Evolutionary conservation across 2,797 vertebrate species (phyloP), one percentile per base, ranked within the genome.

Genomic region (Acanthurus leucopareius): DNA sequence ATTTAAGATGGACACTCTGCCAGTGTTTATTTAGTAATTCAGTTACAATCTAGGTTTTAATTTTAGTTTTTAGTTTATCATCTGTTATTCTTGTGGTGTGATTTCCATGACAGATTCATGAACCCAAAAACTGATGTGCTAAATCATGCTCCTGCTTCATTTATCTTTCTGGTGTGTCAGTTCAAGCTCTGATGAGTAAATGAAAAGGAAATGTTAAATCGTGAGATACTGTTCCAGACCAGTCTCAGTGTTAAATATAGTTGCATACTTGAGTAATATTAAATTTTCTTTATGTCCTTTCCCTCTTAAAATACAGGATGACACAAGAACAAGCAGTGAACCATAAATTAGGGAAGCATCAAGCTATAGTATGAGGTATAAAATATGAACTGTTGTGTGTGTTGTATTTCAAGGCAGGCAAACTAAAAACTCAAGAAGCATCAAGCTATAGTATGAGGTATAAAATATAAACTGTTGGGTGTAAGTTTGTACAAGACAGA

Each of bases 291-390:
- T 32, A 28, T 13, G 47, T 52, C 28, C 2, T 15, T 45, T 13
- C 20, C 65, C 25, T 28, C 20, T 49, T 42, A 63, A 52, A 38
- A 67, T 52, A 59, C 14, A 45, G 11, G 19, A 48, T 44, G 28
- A 38, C 35, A 62, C 35, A 54, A 57, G 19, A 64, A 19, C n/a
- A 62, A 77, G 44, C 77, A 75, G 69, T 59, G 67, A 77, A 17
- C 16, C 58, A 59, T 35, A 6, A 35, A 35, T 35, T 35, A 35
- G 32, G 32, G 32, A 35, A 35, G 32, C 32, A 35, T 35, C 32
- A 35, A 35, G 32, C 32, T 35, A 32, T 32, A 32, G 32, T 32
- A 32, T 32, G 32, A 32, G 5, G 32, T 32, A 32, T 32, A 28
- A 10, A 20, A 19, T 4, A 9, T 56, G 35, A 42, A 25, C 47